phyloP scores from a whole-genome alignment of 1,140 invertebrate species.

The Protaetia brevitarsis region DNA sequence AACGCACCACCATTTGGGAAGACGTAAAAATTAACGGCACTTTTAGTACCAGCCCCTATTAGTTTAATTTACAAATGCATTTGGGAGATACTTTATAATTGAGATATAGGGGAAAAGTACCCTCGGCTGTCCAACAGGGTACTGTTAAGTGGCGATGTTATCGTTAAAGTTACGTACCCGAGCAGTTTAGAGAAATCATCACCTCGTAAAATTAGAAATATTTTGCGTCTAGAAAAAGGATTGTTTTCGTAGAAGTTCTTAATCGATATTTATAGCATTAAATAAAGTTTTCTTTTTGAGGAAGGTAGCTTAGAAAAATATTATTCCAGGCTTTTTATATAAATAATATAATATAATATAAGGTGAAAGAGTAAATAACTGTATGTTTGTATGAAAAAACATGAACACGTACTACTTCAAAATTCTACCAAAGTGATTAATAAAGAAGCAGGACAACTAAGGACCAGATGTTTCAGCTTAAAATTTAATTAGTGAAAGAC shows the following conservation, averaged over 20 bases:
- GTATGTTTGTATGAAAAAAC: no score
- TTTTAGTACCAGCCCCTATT: background rate
- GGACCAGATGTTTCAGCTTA: no score
- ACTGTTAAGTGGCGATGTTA: background rate
- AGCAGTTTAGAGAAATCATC: background rate
- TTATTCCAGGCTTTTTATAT: no score
- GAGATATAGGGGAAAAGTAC: background rate
- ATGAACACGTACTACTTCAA: no score
- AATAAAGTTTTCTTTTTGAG: no score
- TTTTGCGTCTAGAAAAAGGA: background rate
- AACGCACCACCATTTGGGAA: background rate
- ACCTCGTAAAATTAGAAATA: background rate
- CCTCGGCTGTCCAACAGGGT: background rate
- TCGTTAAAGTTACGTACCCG: background rate
- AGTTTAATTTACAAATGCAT: constrained; percentile 16
- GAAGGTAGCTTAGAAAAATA: no score
- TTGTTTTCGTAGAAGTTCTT: background rate
- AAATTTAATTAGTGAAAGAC: no score
- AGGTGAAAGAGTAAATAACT: no score
- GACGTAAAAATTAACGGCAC: constrained; percentile 11
- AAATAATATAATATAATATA: no score
- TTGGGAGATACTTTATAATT: constrained; percentile 7
- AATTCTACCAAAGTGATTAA: no score
- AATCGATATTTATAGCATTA: no score
- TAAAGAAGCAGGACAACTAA: no score